These are phyloP conservation scores for Crotophaga sulcirostris DNA, from an alignment of 2,113 vertebrate species.

Conservation along the genomic window DNA sequence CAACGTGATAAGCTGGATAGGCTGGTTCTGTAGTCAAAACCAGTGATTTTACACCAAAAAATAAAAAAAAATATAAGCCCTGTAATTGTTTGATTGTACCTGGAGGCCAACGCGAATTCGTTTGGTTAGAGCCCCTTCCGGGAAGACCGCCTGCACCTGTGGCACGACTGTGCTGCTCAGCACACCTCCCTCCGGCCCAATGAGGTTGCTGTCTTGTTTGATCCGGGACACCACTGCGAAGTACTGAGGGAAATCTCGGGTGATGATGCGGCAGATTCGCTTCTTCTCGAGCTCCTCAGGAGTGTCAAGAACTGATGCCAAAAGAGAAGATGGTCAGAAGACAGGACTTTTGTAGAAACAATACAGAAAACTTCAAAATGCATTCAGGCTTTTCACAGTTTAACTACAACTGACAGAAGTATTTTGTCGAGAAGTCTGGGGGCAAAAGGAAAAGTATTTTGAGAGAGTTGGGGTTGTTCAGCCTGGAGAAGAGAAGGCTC, in stretches of 20 bases:
- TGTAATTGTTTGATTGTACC: slow-evolving; percentile 71
- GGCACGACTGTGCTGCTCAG: slow-evolving; percentile 96
- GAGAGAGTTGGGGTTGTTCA: too few species aligned
- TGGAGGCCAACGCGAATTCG: slow-evolving; percentile 95
- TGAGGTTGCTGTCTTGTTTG: slow-evolving; percentile 96
- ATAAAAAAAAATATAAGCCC: background rate
- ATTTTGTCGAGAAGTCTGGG: background rate
- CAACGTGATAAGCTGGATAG: accelerated
- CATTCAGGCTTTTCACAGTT: background rate
- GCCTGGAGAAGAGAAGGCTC: too few species aligned
- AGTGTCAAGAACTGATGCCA: slow-evolving; percentile 85
- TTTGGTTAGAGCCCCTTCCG: slow-evolving; percentile 95
- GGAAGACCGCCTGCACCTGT: slow-evolving; percentile 95
- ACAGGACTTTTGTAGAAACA: background rate
- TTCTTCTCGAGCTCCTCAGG: slow-evolving; percentile 94
- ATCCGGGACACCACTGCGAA: slow-evolving; percentile 95
- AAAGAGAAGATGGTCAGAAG: slow-evolving; percentile 4
- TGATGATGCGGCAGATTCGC: slow-evolving; percentile 95
- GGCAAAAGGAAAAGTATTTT: background rate
- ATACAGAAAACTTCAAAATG: background rate
- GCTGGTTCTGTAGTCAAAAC: background rate
- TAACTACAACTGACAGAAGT: background rate
- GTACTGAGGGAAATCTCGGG: slow-evolving; percentile 96
- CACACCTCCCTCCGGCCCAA: slow-evolving; percentile 95
- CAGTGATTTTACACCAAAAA: background rate